Evolutionary conservation across 2,113 vertebrate species (phyloP).

Genomic region (Halichoerus grypus): DNA sequence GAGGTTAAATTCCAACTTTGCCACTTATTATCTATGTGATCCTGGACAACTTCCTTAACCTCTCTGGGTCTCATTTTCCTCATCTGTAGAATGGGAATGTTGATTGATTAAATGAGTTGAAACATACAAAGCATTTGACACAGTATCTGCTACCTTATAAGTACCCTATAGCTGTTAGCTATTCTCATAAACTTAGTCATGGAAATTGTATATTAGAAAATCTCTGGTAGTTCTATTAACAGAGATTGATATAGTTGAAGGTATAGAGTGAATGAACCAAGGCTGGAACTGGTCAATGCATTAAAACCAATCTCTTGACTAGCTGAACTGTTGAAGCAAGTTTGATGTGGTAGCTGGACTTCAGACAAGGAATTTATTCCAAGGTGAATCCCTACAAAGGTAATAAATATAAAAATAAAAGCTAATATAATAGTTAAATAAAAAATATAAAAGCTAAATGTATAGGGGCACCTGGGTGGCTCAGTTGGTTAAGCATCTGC

Average conservation of each 20-base stretch:
- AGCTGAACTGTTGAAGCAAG: neutral
- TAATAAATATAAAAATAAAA: neutral
- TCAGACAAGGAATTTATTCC: neutral
- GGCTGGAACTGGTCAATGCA: neutral
- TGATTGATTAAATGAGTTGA: neutral
- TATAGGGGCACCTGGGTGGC: neutral
- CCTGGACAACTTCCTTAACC: neutral
- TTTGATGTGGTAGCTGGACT: neutral
- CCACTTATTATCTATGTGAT: neutral
- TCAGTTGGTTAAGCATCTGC: neutral
- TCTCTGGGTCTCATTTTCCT: neutral
- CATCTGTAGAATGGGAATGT: neutral
- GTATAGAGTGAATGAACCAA: neutral
- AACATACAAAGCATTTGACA: neutral
- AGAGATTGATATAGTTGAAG: neutral
- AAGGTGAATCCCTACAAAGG: neutral
- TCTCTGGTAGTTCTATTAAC: neutral
- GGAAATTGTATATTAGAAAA: neutral
- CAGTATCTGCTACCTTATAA: neutral
- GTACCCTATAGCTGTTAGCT: neutral
- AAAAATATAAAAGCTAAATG: neutral
- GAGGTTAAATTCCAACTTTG: neutral
- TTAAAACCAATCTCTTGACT: neutral
- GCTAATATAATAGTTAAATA: neutral
- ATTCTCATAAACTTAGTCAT: neutral